Evolutionary conservation across 2,888 invertebrate species (phyloP).

Genomic region (Hypselothyrea guttata): DNA sequence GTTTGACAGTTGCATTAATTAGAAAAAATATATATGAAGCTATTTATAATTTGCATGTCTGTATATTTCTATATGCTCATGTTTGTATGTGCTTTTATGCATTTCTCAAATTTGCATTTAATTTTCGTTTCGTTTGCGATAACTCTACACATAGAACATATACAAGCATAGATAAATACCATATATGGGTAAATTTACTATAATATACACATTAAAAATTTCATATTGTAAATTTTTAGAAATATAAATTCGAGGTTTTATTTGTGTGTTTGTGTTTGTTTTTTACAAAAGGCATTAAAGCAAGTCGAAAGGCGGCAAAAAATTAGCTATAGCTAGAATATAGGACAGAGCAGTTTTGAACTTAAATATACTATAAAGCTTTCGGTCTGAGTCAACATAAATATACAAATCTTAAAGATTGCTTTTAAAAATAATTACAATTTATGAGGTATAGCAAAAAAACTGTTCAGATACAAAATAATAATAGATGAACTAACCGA

Average conservation of each 20-base stretch:
- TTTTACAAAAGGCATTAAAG: slow-evolving; percentile 21
- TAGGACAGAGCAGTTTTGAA: slow-evolving; percentile 37
- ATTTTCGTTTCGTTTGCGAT: slow-evolving; percentile 14
- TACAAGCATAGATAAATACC: slow-evolving; percentile 35
- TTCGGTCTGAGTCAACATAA: slow-evolving; percentile 40
- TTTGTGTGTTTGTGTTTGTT: slow-evolving; percentile 12
- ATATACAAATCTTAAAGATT: slow-evolving; percentile 5
- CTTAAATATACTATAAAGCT: slow-evolving; percentile 63
- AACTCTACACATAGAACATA: slow-evolving; percentile 49
- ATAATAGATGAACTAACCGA: slow-evolving; percentile 10
- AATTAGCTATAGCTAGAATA: not conserved
- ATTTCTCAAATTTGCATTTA: slow-evolving; percentile 46
- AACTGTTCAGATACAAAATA: slow-evolving; percentile 41
- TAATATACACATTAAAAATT: slow-evolving; percentile 24
- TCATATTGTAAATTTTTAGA: slow-evolving; percentile 65
- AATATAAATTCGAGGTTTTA: slow-evolving; percentile 73
- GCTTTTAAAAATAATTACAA: slow-evolving; percentile 54
- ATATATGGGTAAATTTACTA: slow-evolving; percentile 38
- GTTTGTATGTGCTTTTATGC: slow-evolving; percentile 41
- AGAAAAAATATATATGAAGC: slow-evolving; percentile 58
- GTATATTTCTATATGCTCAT: slow-evolving; percentile 24
- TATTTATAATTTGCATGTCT: slow-evolving; percentile 37
- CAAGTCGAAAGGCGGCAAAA: slow-evolving; percentile 43
- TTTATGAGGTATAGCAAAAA: slow-evolving; percentile 79
- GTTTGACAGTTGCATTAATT: slow-evolving; percentile 58